These are phyloP conservation scores for Dione juno DNA, from an alignment of 2,888 invertebrate species.

Conservation along the genomic window DNA sequence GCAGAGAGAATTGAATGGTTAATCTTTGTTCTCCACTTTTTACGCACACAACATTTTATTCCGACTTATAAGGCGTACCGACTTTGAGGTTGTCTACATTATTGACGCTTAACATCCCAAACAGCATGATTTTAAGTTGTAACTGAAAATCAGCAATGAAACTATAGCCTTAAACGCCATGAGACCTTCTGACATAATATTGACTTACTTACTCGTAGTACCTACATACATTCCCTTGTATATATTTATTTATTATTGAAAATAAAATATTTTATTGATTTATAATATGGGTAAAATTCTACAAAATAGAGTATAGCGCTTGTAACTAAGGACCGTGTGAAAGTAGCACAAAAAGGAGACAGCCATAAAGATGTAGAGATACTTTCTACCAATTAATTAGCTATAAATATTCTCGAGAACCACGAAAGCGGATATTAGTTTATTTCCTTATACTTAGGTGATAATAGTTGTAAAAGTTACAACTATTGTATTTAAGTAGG, in stretches of 20 bases:
- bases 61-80: too few relatives aligned
- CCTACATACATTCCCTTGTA: too few relatives aligned
- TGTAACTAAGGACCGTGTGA: background rate
- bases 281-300: background rate
- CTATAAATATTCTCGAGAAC: constrained; percentile 8
- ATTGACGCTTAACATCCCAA: too few relatives aligned
- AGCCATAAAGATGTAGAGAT: background rate
- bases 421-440: constrained; percentile 19
- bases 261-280: too few relatives aligned
- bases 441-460: constrained; percentile 11
- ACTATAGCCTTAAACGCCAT: too few relatives aligned
- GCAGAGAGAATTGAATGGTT: background rate
- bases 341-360: constrained; percentile 4
- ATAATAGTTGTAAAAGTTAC: background rate
- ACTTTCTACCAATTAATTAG: constrained; percentile 25
- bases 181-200: too few relatives aligned
- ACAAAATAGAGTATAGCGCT: background rate
- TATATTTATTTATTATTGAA: too few relatives aligned
- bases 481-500: background rate
- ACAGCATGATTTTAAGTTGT: too few relatives aligned
- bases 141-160: too few relatives aligned
- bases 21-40: background rate
- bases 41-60: background rate
- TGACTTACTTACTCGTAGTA: too few relatives aligned
- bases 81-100: too few relatives aligned